Evolutionary conservation across 2,888 invertebrate genomes (phyloP), one percentile per base, ranked within the genome.

Genomic region (Diaperis boleti): DNA sequence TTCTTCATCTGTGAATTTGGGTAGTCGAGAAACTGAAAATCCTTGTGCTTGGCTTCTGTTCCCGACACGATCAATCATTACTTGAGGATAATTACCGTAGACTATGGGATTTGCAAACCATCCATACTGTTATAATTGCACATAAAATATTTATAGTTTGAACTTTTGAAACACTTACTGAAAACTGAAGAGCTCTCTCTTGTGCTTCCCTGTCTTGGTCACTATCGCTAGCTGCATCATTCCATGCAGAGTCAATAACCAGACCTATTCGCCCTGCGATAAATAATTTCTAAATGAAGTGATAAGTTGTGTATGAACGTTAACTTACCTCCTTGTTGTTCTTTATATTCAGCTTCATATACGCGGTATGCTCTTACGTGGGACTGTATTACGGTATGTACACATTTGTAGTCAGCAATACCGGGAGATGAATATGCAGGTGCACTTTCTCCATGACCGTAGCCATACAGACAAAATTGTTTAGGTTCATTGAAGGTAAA

Each of bases 291-390:
- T 10, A 13, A 20, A 11, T 45, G 13, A 45, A n/a, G 14, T 37
- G 10, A 13, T 2, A 2, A 35, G 7, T 37, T 2, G 4, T 22
- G 4, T 22, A 4, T 7, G 4, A 7, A 22, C 5, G 7, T 14
- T 31, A 14, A 7, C 80, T n/a, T n/a, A n/a, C 88, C 88, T 57
- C 85, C 81, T 74, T 88, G 87, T 1, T 66, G 72, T 0, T 81
- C 69, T 59, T 85, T 83, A 78, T 86, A 90, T 11, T 84, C 83
- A 3, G 84, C 79, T 47, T 89, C 83, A 74, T 90, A 91, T 14
- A 89, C 74, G 59, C 86, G 84, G 77, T 88, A 92, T 0, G 86
- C 85, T 70, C 83, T 85, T 1, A 88, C 89, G 71, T 92, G 92
- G 0, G 91, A 86, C 69, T 87, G 83, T n/a, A 92, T 79, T 41